phyloP scores from a whole-genome alignment of 2,797 vertebrate genomes.

The Tragopan temminckii region DNA sequence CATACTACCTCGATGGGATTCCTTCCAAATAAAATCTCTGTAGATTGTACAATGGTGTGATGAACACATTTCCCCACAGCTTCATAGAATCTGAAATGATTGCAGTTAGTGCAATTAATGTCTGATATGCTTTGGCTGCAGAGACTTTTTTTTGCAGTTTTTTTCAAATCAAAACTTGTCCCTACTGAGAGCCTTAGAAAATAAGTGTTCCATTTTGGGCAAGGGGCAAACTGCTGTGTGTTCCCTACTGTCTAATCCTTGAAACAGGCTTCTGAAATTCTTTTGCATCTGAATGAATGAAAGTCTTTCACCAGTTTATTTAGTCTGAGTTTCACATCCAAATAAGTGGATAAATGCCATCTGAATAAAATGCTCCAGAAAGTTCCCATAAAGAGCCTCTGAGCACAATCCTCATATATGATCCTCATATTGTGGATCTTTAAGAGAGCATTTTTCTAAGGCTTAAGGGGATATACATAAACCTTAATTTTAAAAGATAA shows the following conservation, averaged over 20 bases:
- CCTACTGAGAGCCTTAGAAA: slow-evolving; percentile 24
- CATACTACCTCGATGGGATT: neutral
- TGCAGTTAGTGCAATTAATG: slow-evolving; percentile 16
- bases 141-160: neutral
- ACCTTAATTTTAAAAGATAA: neutral
- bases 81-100: slow-evolving; percentile 50
- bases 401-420: neutral
- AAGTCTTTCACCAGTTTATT: slow-evolving; percentile 17
- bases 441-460: neutral
- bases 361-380: neutral
- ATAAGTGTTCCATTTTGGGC: slow-evolving; percentile 37
- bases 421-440: neutral
- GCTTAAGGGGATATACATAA: neutral
- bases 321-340: slow-evolving; percentile 30
- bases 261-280: slow-evolving; percentile 40
- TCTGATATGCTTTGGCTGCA: neutral
- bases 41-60: slow-evolving; percentile 3
- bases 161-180: slow-evolving; percentile 49
- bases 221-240: slow-evolving; percentile 35
- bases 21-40: slow-evolving; percentile 37
- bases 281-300: slow-evolving; percentile 39
- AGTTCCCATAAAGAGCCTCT: neutral
- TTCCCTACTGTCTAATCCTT: slow-evolving; percentile 39
- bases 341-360: neutral
- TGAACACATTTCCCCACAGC: neutral